phyloP scores from a whole-genome alignment of 2,888 invertebrate genomes.

The Scaeva pyrastri region DNA sequence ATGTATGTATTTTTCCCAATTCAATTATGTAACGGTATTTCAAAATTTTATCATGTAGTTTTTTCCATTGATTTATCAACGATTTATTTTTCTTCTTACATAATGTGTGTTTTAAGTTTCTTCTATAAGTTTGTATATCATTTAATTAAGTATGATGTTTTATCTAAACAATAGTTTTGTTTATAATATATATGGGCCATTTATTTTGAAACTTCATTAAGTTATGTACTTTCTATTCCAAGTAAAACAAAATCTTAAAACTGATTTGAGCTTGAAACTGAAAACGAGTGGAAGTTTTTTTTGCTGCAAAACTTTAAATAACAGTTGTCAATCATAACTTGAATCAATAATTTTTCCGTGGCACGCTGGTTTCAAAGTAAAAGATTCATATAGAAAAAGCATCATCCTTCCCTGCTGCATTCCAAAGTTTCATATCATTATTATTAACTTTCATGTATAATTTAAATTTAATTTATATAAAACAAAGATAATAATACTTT shows the following conservation, averaged over 20 bases:
- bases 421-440: conserved; percentile 1
- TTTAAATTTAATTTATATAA: conserved; percentile 26
- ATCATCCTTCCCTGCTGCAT: conserved; percentile 12
- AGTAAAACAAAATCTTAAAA: too few relatives aligned
- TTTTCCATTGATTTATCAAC: conserved; percentile 17
- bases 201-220: neutral
- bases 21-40: conserved; percentile 5
- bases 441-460: neutral
- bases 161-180: neutral
- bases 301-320: neutral
- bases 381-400: neutral
- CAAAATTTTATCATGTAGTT: neutral
- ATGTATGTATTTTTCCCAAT: neutral
- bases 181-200: neutral
- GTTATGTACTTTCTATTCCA: too few relatives aligned
- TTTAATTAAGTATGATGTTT: neutral
- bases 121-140: neutral
- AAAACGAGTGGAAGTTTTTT: too few relatives aligned
- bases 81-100: neutral
- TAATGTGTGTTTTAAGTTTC: neutral
- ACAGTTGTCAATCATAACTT: neutral
- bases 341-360: neutral
- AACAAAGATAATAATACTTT: conserved; percentile 8
- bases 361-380: neutral
- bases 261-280: too few relatives aligned